Evolutionary conservation across 2,888 invertebrate species (phyloP).

Genomic region (Buathra laborator): DNA sequence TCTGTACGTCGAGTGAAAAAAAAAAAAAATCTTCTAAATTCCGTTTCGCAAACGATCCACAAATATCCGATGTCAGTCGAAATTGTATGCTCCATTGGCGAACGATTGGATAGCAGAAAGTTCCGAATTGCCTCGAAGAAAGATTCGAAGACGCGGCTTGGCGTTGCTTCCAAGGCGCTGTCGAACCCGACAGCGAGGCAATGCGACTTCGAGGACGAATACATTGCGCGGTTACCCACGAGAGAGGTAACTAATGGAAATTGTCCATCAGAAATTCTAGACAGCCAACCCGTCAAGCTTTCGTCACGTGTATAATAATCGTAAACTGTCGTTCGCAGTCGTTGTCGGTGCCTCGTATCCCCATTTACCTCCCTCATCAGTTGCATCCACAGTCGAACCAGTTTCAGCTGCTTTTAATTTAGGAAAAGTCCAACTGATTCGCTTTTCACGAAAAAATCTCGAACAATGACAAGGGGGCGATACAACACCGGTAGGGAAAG

Average conservation of each 20-base stretch:
- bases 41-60: too few relatives aligned
- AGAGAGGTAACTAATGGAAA: constrained; percentile 68
- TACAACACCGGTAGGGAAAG: too few relatives aligned
- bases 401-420: constrained; percentile 67
- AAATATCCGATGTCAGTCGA: too few relatives aligned
- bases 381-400: constrained; percentile 60
- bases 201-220: constrained; percentile 65
- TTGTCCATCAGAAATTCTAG: constrained; percentile 70
- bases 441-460: constrained; percentile 40
- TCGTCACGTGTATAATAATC: constrained; percentile 63
- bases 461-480: background rate
- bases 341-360: background rate
- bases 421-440: constrained; percentile 41
- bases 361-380: constrained; percentile 35
- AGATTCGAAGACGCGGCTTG: constrained; percentile 11
- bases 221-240: constrained; percentile 61
- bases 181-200: constrained; percentile 25
- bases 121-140: background rate
- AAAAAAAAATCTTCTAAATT: too few relatives aligned
- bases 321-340: constrained; percentile 37
- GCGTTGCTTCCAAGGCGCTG: constrained; percentile 14
- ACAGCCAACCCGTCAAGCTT: constrained; percentile 61
- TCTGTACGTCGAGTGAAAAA: background rate
- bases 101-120: too few relatives aligned
- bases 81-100: too few relatives aligned